Evolutionary conservation across 2,113 vertebrate genomes (phyloP).

Genomic region (Baryphthengus martii): DNA sequence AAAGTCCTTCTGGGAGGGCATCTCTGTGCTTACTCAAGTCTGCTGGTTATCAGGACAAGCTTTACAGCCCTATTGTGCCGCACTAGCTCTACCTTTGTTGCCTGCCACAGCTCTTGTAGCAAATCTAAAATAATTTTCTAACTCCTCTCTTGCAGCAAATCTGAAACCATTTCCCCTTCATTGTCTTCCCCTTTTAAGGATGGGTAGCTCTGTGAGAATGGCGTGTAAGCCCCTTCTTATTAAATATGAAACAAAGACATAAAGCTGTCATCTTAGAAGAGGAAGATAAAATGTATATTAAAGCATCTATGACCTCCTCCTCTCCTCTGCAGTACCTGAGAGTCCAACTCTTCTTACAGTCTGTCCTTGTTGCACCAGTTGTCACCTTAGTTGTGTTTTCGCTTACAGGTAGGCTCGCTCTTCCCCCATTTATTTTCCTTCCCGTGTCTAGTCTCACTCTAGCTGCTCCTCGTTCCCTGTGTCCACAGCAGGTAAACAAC

Average conservation of each 20-base stretch:
- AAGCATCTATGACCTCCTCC: neutral
- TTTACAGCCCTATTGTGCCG: neutral
- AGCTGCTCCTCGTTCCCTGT: neutral
- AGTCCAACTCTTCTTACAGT: neutral
- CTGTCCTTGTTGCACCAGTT: neutral
- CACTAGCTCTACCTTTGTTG: neutral
- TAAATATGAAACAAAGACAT: neutral
- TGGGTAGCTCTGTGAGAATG: neutral
- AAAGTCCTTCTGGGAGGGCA: slow-evolving; percentile 31
- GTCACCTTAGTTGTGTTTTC: neutral
- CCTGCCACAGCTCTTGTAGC: neutral
- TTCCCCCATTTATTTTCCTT: neutral
- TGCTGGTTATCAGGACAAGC: neutral
- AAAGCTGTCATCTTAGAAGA: neutral
- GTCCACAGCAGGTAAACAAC: neutral
- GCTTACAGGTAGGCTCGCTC: neutral
- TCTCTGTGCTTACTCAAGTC: neutral
- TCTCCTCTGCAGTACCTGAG: neutral
- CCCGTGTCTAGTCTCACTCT: neutral
- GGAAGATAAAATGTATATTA: neutral
- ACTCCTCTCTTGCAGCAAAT: neutral
- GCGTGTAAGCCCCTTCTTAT: neutral
- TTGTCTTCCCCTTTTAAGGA: neutral
- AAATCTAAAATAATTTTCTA: neutral
- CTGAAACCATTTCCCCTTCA: neutral